A percentile compares a stretch with the other conserved stretches of the same genome.
Evolutionary conservation across 2,888 invertebrate species (phyloP).

Genomic region (Glaucopsyche alexis): DNA sequence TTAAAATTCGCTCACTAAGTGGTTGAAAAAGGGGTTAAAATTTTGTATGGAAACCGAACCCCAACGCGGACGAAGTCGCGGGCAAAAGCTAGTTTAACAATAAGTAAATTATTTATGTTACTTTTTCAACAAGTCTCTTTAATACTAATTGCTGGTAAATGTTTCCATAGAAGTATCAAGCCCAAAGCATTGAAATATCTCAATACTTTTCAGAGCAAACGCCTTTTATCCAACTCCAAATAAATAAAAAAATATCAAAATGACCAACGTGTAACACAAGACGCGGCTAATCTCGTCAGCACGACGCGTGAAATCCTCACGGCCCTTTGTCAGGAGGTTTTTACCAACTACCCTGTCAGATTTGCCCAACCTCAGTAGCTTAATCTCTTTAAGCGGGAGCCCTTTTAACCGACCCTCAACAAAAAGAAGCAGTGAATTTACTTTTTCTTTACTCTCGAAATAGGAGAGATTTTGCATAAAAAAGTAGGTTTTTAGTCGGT

Average conservation of each 20-base stretch:
- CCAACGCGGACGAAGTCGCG: too few species aligned
- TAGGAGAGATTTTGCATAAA: background rate
- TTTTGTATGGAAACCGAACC: too few species aligned
- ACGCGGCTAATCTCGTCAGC: slow-evolving; percentile 29
- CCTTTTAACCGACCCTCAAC: slow-evolving; percentile 24
- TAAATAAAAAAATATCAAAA: background rate
- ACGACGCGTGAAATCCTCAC: slow-evolving; percentile 29
- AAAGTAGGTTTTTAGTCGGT: background rate
- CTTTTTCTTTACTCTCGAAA: background rate
- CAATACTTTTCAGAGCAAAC: background rate
- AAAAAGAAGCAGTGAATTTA: background rate
- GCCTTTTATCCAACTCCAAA: background rate
- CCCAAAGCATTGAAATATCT: background rate
- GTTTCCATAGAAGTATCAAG: too few species aligned
- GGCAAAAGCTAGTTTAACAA: too few species aligned
- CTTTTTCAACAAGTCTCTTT: too few species aligned
- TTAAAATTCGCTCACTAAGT: too few species aligned
- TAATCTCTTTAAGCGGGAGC: slow-evolving; percentile 26
- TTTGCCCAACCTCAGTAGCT: slow-evolving; percentile 29
- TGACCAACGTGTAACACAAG: slow-evolving; percentile 28
- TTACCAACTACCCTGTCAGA: slow-evolving; percentile 28
- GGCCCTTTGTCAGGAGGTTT: slow-evolving; percentile 18
- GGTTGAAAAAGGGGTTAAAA: too few species aligned
- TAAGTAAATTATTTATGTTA: too few species aligned
- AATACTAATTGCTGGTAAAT: too few species aligned